These are phyloP conservation scores for Nothoprocta pentlandii DNA, from an alignment of 2,113 vertebrate species.

Conservation along the genomic window DNA sequence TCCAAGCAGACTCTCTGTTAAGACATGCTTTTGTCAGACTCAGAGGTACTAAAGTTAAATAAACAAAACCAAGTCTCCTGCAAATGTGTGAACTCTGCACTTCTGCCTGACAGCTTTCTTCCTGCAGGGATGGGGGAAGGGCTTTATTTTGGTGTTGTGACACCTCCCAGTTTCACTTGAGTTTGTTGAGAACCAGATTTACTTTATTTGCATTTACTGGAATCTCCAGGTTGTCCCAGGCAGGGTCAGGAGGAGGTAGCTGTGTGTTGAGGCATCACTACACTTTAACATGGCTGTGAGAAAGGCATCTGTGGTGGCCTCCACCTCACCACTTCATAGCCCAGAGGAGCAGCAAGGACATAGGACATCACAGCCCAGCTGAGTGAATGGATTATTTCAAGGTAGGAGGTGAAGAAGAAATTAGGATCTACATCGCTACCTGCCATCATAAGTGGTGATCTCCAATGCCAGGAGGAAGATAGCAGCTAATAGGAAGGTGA, in stretches of 20 bases:
- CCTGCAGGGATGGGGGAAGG: background rate
- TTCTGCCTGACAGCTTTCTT: background rate
- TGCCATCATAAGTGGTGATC: background rate
- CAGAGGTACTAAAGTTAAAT: background rate
- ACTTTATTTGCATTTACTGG: background rate
- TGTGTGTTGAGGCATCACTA: no score
- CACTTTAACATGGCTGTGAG: no score
- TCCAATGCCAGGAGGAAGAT: background rate
- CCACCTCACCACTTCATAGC: background rate
- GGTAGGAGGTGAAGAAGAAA: background rate
- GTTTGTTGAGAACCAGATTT: background rate
- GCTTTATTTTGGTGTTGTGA: background rate
- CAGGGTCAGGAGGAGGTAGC: background rate
- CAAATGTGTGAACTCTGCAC: background rate
- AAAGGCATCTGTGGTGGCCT: no score
- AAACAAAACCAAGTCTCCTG: background rate
- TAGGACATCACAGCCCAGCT: background rate
- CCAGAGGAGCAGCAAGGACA: background rate
- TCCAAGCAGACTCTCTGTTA: background rate
- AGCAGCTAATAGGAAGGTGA: background rate
- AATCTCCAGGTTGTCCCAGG: background rate
- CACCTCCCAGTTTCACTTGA: background rate
- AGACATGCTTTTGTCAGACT: fast-evolving
- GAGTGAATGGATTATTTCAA: background rate
- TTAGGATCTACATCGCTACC: background rate